Evolutionary conservation across 2,888 invertebrate species (phyloP), one percentile per base, ranked within the genome.

Genomic region (Acleris cristana): DNA sequence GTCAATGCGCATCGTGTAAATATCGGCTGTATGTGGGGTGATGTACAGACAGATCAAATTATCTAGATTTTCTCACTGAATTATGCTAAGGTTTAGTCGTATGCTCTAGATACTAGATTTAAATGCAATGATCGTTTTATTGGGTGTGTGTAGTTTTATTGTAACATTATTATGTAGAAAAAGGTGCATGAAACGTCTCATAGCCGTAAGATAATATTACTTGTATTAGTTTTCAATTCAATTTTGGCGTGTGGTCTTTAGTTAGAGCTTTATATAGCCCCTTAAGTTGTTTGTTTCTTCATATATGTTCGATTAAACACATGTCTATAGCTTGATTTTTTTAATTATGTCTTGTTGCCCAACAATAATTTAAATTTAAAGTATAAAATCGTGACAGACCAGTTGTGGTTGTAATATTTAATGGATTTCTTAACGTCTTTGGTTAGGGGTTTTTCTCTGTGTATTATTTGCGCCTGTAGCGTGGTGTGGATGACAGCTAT

Each of bases 161-260:
- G 21, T 48, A 40, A 40, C 8, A 53, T 57, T 69, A 69, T 69
- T 67, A 68, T 69, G 69, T 82, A 81, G 76, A 74, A 77, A 53
- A 76, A 75, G 84, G 82, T 82, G 85, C 80, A 83, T 83, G 83
- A 79, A 81, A 81, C 73, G 79, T 86, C 82, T 83, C 80, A 79
- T 84, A 87, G 78, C 40, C 60, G 57, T 71, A 81, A 79, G 74
- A 70, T 67, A 62, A 64, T 49, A 14, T 63, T 74, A 72, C 65
- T 71, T 70, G 71, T 70, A 45, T 65, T 71, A 69, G 65, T 65
- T 65, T 65, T 56, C 57, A 63, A 72, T 66, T 69, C 68, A 67
- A 73, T 75, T 74, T 66, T 62, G 66, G 66, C 61, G 60, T 61
- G 66, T 62, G 30, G 61, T 60, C 56, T n/a, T 54, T 57, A 57